A percentile compares a stretch with the other conserved stretches of the same genome.
Conservation (phyloP, 1,140 invertebrate species). For the Archivesica marissinica region DNA sequence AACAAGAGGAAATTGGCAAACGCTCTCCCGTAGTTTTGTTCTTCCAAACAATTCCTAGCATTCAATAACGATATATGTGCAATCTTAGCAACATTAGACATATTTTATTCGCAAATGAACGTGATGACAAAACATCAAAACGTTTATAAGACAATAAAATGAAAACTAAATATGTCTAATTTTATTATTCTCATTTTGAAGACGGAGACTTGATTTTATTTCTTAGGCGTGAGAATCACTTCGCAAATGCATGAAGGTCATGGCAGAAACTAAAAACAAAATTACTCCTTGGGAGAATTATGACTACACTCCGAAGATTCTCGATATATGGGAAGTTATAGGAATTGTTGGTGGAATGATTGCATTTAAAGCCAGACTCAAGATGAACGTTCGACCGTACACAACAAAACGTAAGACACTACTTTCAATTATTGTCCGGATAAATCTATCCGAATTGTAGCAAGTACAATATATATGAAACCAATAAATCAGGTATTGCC, state of each 20-base stretch:
- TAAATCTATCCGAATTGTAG: too few species aligned
- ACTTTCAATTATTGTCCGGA: too few species aligned
- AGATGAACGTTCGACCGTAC: background rate
- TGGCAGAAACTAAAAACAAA: background rate
- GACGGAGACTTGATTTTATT: too few species aligned
- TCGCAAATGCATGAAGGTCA: constrained; percentile 12
- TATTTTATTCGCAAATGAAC: background rate
- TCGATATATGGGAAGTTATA: background rate
- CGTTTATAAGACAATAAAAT: too few species aligned
- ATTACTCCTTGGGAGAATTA: background rate
- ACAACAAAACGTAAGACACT: background rate
- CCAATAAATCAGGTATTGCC: too few species aligned
- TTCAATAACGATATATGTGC: constrained; percentile 64
- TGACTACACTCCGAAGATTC: background rate
- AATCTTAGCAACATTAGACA: constrained; percentile 51
- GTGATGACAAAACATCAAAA: too few species aligned
- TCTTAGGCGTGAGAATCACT: too few species aligned
- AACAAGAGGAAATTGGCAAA: constrained; percentile 78
- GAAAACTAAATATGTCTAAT: too few species aligned
- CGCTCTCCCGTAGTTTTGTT: constrained; percentile 73
- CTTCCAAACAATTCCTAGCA: constrained; percentile 66
- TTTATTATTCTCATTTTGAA: too few species aligned
- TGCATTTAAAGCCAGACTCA: background rate
- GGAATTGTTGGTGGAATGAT: background rate
- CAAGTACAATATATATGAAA: too few species aligned